Conservation (phyloP, 2,888 invertebrate species). For the Drosophila meridiana region DNA sequence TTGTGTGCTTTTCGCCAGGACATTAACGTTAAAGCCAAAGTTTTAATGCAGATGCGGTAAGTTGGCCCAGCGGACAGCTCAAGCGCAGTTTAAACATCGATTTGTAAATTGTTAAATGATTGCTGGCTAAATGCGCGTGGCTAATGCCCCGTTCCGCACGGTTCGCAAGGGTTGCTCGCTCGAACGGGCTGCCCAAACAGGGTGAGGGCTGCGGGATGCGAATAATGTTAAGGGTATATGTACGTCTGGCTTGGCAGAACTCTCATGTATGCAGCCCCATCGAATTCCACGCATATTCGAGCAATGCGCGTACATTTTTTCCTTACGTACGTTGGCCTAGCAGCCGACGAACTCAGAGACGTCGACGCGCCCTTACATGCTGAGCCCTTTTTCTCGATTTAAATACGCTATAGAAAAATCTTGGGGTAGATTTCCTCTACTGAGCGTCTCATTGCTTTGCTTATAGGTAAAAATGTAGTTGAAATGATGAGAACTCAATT, state of each 20-base stretch:
- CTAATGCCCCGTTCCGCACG: constrained; percentile 60
- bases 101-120: constrained; percentile 84
- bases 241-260: constrained; percentile 34
- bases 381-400: constrained; percentile 25
- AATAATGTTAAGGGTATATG: constrained; percentile 25
- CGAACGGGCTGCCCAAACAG: constrained; percentile 3
- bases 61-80: constrained; percentile 36
- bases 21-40: constrained; percentile 71
- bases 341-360: constrained; percentile 9
- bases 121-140: constrained; percentile 80
- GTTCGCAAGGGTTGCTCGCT: constrained; percentile 58
- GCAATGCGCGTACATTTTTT: constrained; percentile 68
- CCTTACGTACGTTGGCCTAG: constrained; percentile 12
- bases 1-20: constrained; percentile 56
- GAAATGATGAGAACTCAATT: neutral
- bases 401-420: constrained; percentile 2
- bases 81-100: constrained; percentile 83
- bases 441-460: neutral
- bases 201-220: constrained; percentile 5
- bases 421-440: neutral
- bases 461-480: neutral
- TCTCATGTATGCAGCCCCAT: constrained; percentile 51
- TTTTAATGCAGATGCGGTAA: constrained; percentile 61
- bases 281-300: constrained; percentile 67
- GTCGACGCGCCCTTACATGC: constrained; percentile 20